Conservation (phyloP, 1,140 invertebrate species). For the Chironomus tepperi region DNA sequence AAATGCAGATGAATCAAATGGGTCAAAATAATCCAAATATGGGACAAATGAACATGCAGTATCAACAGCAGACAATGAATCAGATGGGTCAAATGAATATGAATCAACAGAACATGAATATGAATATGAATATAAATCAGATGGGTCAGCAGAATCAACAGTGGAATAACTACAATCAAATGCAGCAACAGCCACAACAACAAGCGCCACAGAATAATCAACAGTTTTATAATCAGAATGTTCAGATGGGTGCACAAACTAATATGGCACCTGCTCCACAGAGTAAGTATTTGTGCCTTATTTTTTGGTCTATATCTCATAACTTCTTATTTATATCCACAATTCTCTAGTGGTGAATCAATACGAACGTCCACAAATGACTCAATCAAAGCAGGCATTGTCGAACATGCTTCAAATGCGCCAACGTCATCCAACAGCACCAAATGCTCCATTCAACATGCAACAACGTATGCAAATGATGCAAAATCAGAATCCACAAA, state of each 20-base stretch:
- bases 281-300: conserved; percentile 29
- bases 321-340: neutral
- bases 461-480: conserved; percentile 39
- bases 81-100: conserved; percentile 41
- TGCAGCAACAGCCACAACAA: conserved; percentile 32
- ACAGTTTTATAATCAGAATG: conserved; percentile 28
- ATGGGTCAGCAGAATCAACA: conserved; percentile 16
- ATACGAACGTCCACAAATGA: conserved; percentile 56
- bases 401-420: conserved; percentile 66
- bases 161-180: conserved; percentile 24
- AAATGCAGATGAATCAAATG: conserved; percentile 30
- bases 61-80: conserved; percentile 31
- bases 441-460: conserved; percentile 40
- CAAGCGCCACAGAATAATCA: conserved; percentile 28
- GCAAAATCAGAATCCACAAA: conserved; percentile 29
- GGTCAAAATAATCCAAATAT: conserved; percentile 29
- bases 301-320: conserved; percentile 20
- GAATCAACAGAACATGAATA: conserved; percentile 36
- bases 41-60: conserved; percentile 27
- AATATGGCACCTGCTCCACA: conserved; percentile 30
- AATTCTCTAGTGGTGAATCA: conserved; percentile 45
- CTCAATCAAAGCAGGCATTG: conserved; percentile 75
- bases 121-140: conserved; percentile 21
- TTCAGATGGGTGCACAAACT: neutral
- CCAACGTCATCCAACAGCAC: conserved; percentile 48